Conservation (phyloP, 2,888 invertebrate species). For the Cryptocheilus praepositus region DNA sequence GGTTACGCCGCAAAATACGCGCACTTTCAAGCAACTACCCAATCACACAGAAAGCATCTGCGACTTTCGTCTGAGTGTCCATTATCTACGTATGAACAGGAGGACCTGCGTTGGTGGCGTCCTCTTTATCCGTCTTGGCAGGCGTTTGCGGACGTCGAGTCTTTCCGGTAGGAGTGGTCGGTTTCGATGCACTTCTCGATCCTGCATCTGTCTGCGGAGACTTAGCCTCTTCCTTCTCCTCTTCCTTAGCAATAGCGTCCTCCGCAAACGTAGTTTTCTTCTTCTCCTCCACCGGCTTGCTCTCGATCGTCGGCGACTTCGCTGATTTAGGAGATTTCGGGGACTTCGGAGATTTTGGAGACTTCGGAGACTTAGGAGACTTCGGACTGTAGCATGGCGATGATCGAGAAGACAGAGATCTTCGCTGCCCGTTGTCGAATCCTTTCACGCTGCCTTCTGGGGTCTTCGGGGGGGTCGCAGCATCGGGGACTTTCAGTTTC, state of each 20-base stretch:
- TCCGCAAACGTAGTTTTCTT: conserved; percentile 51
- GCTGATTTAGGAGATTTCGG: conserved; percentile 46
- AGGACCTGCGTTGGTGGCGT: conserved; percentile 14
- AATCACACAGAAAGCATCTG: background rate
- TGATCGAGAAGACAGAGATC: conserved; percentile 57
- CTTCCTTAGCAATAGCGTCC: conserved; percentile 27
- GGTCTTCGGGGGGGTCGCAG: conserved; percentile 29
- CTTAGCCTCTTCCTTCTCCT: conserved; percentile 16
- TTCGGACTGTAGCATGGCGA: conserved; percentile 43
- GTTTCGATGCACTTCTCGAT: conserved; percentile 30
- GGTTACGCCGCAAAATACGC: no score
- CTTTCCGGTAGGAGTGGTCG: conserved; percentile 19
- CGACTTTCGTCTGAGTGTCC: background rate
- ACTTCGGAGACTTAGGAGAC: conserved; percentile 50
- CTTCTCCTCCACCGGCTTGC: conserved; percentile 31
- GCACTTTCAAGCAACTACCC: no score
- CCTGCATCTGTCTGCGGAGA: conserved; percentile 26
- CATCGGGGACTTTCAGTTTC: conserved; percentile 35
- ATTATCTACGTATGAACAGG: background rate
- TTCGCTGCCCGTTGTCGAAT: conserved; percentile 65
- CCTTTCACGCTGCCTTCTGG: conserved; percentile 58
- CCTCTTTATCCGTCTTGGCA: conserved; percentile 29
- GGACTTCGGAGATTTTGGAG: conserved; percentile 28
- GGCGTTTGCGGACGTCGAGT: conserved; percentile 29
- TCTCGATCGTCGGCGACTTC: conserved; percentile 26